Conservation (phyloP, 2,797 vertebrate species). For the Euphonia xanthogaster region DNA sequence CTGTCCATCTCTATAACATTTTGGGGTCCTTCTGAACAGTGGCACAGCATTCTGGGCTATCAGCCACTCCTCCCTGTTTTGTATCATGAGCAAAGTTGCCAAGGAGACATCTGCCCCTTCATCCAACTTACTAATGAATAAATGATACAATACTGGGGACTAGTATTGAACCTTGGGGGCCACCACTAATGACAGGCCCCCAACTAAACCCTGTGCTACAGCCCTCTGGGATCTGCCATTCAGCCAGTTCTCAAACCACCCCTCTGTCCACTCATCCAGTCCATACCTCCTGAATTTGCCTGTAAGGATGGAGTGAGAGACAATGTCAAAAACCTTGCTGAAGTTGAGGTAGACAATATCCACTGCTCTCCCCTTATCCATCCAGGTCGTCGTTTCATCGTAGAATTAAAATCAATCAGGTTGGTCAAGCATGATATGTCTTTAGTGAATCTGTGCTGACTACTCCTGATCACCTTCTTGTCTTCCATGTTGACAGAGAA, state of each 20-base stretch:
- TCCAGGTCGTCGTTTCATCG: neutral
- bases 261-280: neutral
- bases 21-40: neutral
- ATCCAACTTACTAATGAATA: neutral
- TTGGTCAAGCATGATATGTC: neutral
- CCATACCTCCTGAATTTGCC: neutral
- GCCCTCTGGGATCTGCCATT: neutral
- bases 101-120: neutral
- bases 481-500: neutral
- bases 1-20: neutral
- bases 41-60: too few species aligned
- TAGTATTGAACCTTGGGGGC: too few species aligned
- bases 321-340: neutral
- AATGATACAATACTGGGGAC: neutral
- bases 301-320: neutral
- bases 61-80: neutral
- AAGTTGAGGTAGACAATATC: neutral
- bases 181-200: neutral
- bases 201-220: neutral
- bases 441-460: neutral
- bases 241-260: neutral
- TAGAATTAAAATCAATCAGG: neutral
- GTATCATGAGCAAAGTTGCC: neutral
- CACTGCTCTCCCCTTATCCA: neutral
- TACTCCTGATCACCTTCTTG: neutral